Percentiles rank a stretch among this genome's conserved stretches.
phyloP scores from a whole-genome alignment of 2,888 invertebrate genomes.

The Oxystoma pomonae region DNA sequence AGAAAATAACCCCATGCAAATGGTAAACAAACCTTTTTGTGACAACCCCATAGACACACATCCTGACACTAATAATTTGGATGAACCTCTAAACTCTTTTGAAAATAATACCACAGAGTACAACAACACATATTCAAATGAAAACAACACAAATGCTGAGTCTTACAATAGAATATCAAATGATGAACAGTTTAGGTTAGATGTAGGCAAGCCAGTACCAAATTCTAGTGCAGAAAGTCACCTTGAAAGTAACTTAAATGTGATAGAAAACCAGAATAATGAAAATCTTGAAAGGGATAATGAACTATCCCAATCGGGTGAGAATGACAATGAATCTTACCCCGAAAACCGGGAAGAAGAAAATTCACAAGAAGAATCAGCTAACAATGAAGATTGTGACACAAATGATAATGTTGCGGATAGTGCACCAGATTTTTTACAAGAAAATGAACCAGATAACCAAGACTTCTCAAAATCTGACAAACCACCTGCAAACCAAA shows the following conservation, averaged over 20 bases:
- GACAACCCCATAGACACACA: too few relatives aligned
- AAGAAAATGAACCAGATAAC: too few relatives aligned
- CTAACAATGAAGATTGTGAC: background rate
- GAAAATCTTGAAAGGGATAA: slow-evolving; percentile 24
- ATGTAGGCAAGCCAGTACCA: slow-evolving; percentile 11
- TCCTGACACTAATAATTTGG: too few relatives aligned
- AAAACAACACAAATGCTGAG: background rate
- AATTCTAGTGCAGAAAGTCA: slow-evolving; percentile 17
- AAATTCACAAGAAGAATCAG: background rate
- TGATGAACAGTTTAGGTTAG: background rate
- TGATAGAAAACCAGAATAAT: slow-evolving; percentile 26
- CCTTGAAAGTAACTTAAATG: slow-evolving; percentile 21
- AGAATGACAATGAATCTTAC: too few relatives aligned
- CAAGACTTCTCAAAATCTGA: too few relatives aligned
- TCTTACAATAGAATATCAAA: background rate
- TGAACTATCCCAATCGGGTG: slow-evolving; percentile 10
- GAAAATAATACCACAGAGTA: background rate
- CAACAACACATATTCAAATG: background rate
- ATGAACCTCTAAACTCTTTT: background rate
- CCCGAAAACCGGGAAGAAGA: background rate
- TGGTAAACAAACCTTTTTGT: background rate
- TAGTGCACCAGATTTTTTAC: background rate
- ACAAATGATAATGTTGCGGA: background rate
- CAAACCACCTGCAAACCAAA: background rate
- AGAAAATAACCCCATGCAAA: background rate